phyloP scores from a whole-genome alignment of 1,140 invertebrate species.

The Eurosta solidaginis region DNA sequence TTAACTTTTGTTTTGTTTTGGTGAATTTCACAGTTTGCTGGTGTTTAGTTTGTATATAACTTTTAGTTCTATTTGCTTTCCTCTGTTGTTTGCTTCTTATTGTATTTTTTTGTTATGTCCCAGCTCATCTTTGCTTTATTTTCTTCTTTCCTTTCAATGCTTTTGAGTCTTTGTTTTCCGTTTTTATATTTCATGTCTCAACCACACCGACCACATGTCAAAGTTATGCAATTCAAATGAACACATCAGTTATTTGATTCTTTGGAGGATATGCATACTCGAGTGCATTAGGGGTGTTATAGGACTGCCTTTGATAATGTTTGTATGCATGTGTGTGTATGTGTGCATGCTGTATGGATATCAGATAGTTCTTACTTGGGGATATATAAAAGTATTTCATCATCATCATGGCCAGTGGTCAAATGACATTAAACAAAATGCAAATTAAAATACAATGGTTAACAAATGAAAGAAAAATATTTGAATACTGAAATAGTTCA shows the following conservation, averaged over 20 bases:
- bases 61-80: not conserved
- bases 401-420: conserved; percentile 1
- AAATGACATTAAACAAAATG: conserved; percentile 10
- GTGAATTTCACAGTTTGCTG: not conserved
- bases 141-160: not conserved
- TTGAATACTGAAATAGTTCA: not conserved
- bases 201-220: conserved; percentile 9
- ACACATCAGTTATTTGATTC: conserved; percentile 24
- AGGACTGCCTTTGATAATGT: not conserved
- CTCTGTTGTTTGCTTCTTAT: not conserved
- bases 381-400: not conserved
- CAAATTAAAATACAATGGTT: not conserved
- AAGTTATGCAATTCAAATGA: conserved; percentile 24
- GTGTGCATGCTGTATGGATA: not conserved
- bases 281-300: not conserved
- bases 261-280: not conserved
- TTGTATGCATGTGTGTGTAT: not conserved
- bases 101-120: not conserved
- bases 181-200: not conserved
- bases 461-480: conserved; percentile 9
- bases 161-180: not conserved
- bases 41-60: not conserved
- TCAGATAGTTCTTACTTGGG: too few species aligned
- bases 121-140: not conserved
- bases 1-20: too few species aligned